Evolutionary conservation across 2,888 invertebrate species (phyloP).

Genomic region (Mamestra brassicae): DNA sequence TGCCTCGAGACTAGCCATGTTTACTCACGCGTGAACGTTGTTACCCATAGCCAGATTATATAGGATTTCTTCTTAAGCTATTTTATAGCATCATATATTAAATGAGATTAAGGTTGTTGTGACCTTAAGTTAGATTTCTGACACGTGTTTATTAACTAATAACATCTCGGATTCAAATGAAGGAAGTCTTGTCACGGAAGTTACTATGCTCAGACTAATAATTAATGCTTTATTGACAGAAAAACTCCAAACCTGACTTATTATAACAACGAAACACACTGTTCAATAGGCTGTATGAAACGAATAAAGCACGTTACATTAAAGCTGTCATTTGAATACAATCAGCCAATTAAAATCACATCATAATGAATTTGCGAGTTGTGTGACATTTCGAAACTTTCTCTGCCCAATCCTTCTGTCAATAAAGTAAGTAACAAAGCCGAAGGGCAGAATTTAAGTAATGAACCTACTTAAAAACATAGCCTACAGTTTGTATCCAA

Average conservation of each 20-base stretch:
- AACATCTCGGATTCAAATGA: slow-evolving; percentile 21
- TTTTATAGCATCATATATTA: slow-evolving; percentile 25
- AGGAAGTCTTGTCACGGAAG: slow-evolving; percentile 49
- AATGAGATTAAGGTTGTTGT: slow-evolving; percentile 42
- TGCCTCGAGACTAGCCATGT: slow-evolving; percentile 73
- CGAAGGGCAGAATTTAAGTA: slow-evolving; percentile 42
- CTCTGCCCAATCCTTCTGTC: slow-evolving; percentile 68
- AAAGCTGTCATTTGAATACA: slow-evolving; percentile 68
- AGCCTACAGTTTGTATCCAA: slow-evolving; percentile 40
- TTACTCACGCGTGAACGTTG: slow-evolving; percentile 77
- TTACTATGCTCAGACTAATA: slow-evolving; percentile 25
- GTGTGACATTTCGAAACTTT: slow-evolving; percentile 73
- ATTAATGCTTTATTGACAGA: slow-evolving; percentile 48
- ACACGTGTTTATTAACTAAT: slow-evolving; percentile 2
- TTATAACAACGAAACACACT: slow-evolving; percentile 38
- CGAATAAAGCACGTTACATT: slow-evolving; percentile 60
- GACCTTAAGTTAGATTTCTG: slow-evolving; percentile 12
- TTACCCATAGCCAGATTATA: slow-evolving; percentile 64
- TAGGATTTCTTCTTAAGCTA: slow-evolving; percentile 53
- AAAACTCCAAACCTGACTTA: slow-evolving; percentile 35
- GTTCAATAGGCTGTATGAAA: slow-evolving; percentile 31
- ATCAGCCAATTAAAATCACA: slow-evolving; percentile 77
- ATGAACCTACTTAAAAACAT: slow-evolving; percentile 23
- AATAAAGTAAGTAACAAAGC: slow-evolving; percentile 58
- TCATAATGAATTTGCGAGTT: slow-evolving; percentile 72